Conservation (phyloP, 2,888 invertebrate genomes). For the Zygogramma bicolorata region DNA sequence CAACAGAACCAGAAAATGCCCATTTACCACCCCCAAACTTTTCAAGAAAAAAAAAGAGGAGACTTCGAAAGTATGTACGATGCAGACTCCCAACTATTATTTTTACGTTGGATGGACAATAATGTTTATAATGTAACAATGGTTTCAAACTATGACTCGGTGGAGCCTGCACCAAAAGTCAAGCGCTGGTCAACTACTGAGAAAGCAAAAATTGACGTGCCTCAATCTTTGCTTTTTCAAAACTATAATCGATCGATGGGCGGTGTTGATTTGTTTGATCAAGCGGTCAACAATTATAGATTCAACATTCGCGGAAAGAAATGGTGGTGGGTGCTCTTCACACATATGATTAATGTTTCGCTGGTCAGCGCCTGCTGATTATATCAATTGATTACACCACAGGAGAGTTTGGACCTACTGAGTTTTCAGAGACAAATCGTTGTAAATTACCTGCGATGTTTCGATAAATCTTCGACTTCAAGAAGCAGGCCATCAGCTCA, state of each 20-base stretch:
- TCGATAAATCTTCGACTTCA: no score
- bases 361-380: not conserved
- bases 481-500: no score
- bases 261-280: not conserved
- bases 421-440: not conserved
- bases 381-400: not conserved
- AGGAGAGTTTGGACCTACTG: not conserved
- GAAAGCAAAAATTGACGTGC: slow-evolving; percentile 16
- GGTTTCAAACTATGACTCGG: slow-evolving; percentile 12
- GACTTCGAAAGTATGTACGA: slow-evolving; percentile 18
- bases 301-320: slow-evolving; percentile 18
- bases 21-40: not conserved
- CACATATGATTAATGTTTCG: slow-evolving; percentile 21
- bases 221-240: slow-evolving; percentile 1
- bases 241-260: not conserved
- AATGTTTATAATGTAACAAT: slow-evolving; percentile 24
- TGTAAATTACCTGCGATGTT: not conserved
- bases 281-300: not conserved
- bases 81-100: slow-evolving; percentile 10
- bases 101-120: slow-evolving; percentile 26
- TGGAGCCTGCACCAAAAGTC: slow-evolving; percentile 7
- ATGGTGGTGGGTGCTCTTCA: slow-evolving; percentile 31
- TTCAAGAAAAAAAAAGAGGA: not conserved
- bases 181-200: slow-evolving; percentile 15
- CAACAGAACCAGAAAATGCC: slow-evolving; percentile 18